Evolutionary conservation across 2,113 vertebrate species (phyloP), one percentile per base, ranked within the genome.

Genomic region (Coracopsis vasa): DNA sequence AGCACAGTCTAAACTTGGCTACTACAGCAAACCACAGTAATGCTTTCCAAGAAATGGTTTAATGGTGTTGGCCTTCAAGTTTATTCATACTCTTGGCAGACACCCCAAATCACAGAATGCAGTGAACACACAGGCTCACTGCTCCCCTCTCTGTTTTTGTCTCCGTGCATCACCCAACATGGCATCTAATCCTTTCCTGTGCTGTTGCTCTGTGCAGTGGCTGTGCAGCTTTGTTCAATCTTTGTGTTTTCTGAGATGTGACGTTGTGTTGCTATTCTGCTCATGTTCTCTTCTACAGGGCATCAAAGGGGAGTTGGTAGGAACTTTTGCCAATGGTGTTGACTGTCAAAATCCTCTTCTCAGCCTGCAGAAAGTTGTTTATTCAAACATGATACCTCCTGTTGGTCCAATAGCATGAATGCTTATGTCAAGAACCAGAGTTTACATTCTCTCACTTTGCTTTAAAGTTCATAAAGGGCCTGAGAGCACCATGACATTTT

Each of bases 1-100:
- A 96, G 97, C 88, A 16, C 95, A 97, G 88, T 54, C 95, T 92
- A 80, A 96, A 93, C 97, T 97, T 98, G 97, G 96, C 97, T 70
- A 8, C 85, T 48, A 2, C 27, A 86, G 47, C 80, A 95, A 97
- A 95, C 94, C 96, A 83, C 96, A 96, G 86, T 6, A 88, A 80
- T 3, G 16, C 83, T 87, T 95, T 97, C 97, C 97, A 98, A 98
- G 95, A 89, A 97, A 88, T 85, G 91, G 92, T 95, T 97, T 97
- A 95, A 91, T 88, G 95, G 83, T 47, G 56, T 74, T 97, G 95
- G 92, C 92, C 97, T 95, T 80, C 78, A 84, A 97, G 95, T 97
- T 97, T 97, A 72, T 88, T 95, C 95, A 41, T 44, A 42, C 87
- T 90, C 93, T 96, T 97, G 97, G 97, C 97, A 95, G 73, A 12